Evolutionary conservation across 2,113 vertebrate genomes (phyloP).

Genomic region (Heteronetta atricapilla): DNA sequence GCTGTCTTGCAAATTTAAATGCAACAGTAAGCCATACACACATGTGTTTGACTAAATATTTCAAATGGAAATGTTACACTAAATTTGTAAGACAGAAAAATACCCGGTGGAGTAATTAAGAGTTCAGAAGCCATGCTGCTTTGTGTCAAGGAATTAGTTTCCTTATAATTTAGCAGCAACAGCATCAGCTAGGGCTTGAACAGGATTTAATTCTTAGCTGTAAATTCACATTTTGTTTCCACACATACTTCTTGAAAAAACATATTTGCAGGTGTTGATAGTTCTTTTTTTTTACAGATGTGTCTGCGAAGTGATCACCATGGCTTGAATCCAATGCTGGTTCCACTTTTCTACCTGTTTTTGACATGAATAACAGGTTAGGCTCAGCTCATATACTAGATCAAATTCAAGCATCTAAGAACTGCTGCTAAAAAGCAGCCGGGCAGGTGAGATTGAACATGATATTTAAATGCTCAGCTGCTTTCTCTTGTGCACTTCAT

Average conservation of each 20-base stretch:
- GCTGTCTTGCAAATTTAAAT: background rate
- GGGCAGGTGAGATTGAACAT: slow-evolving; percentile 5
- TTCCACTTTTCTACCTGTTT: slow-evolving; percentile 28
- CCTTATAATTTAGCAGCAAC: slow-evolving; percentile 5
- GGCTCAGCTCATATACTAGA: background rate
- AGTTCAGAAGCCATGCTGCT: background rate
- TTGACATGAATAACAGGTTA: background rate
- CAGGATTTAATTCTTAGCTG: background rate
- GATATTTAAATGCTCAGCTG: slow-evolving; percentile 24
- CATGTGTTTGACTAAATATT: background rate
- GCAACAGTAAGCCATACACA: background rate
- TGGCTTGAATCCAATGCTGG: background rate
- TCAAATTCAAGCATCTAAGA: background rate
- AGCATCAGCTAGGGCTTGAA: background rate
- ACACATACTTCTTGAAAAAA: background rate
- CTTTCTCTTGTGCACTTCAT: slow-evolving; percentile 25
- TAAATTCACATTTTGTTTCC: slow-evolving; percentile 46
- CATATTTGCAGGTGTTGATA: background rate
- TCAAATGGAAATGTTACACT: background rate
- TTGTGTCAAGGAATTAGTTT: slow-evolving; percentile 9
- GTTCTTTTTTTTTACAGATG: background rate
- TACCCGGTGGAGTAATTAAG: background rate
- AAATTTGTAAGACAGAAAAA: slow-evolving; percentile 16
- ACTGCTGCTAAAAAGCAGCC: slow-evolving; percentile 23
- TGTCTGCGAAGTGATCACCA: background rate